Base-by-base conservation (phyloP, 2,888 invertebrate species). In the Meliscaeva auricollis region DNA sequence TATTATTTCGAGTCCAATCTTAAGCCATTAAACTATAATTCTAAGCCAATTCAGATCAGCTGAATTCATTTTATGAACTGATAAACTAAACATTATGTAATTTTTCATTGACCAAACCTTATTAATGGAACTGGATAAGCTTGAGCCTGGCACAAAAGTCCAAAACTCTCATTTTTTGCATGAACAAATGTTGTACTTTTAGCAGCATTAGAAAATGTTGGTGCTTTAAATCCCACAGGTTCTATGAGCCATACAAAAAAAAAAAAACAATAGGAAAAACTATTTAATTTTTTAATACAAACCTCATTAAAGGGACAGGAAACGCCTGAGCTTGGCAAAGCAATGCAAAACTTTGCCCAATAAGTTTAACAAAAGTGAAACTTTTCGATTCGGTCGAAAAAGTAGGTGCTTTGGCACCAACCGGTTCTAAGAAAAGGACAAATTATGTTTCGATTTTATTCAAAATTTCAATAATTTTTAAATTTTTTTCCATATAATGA, bases 231-330 rank as follows among this genome's bases (percentile, higher is more conserved):
- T 88, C 93, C 93, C 48, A 94, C 92, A 30, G 93, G 93, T 89
- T 93, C 93, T 93, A 90, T 8, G 22, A 68, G 56, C 5, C 2
- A 60, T 17, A 26, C 9, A 46, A 3, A 41, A 41, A 7, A 60
- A 48, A 48, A 26, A 26, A 56, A n/a, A n/a, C n/a, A n/a, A n/a
- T 6, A 2, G 8, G 26, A n/a, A 60, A 26, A 35, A 0, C 41
- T 44, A 46, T 56, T 32, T 22, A 0, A 30, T n/a, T 17, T 30
- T 15, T 5, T 15, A n/a, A 32, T 64, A 90, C 90, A 88, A 93
- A 96, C 95, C 95, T 95, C 94, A 94, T 95, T 82, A 94, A 90
- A 88, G 96, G 96, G 88, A 96, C 94, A 56, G 96, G 96, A 92
- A 93, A 94, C 7, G 94, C 95, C 91, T 96, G 95, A 58, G 95